A percentile compares a stretch with the other conserved stretches of the same genome.
These are phyloP conservation scores for Notamacropus eugenii DNA, from an alignment of 2,797 vertebrate species.

Conservation along the genomic window DNA sequence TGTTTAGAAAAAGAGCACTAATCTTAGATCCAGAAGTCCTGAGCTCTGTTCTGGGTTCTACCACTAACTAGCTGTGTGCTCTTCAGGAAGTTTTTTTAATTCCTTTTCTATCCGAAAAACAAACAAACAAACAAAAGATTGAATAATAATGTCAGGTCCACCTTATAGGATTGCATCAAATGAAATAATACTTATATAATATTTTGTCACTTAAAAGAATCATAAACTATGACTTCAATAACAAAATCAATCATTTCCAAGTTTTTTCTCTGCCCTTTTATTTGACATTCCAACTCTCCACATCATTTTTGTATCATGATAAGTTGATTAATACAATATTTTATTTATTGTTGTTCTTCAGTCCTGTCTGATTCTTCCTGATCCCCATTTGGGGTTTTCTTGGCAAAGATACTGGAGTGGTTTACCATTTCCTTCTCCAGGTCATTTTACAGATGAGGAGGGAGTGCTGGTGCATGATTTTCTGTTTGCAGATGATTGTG, in stretches of 20 bases:
- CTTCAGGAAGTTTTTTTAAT: background rate
- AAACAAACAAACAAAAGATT: background rate
- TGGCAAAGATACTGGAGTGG: background rate
- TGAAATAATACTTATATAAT: background rate
- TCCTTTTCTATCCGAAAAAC: background rate
- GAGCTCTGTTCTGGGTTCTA: background rate
- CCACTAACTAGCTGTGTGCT: background rate
- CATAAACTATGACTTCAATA: background rate
- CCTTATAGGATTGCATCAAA: background rate
- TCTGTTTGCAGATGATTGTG: no score
- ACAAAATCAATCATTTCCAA: background rate
- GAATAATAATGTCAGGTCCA: background rate
- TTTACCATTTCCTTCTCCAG: background rate
- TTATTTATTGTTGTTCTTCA: background rate
- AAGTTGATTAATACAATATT: background rate
- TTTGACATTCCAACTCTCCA: background rate
- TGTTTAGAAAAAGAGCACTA: background rate
- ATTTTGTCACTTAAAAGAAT: background rate
- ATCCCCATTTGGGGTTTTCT: background rate
- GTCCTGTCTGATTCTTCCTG: background rate
- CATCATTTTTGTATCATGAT: background rate
- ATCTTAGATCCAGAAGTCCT: background rate
- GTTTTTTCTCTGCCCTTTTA: background rate
- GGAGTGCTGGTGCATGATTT: no score
- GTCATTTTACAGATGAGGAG: background rate